Evolutionary conservation across 2,113 vertebrate species (phyloP).

Genomic region (Macrotus californicus): DNA sequence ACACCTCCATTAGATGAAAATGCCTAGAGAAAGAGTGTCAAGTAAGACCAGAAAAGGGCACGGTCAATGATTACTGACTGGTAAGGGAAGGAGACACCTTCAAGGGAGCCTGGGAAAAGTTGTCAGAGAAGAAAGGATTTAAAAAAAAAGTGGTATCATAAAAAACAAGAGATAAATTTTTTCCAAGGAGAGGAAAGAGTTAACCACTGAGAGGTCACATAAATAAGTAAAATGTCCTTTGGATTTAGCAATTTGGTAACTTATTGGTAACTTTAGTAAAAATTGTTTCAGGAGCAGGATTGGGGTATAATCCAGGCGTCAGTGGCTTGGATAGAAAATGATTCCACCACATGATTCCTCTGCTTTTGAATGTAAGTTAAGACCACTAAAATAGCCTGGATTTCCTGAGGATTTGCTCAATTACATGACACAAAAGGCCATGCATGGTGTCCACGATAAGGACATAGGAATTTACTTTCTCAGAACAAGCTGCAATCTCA

Average conservation of each 20-base stretch:
- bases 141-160: not conserved
- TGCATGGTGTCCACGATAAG: not conserved
- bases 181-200: not conserved
- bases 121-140: not conserved
- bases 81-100: not conserved
- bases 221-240: not conserved
- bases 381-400: not conserved
- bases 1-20: not conserved
- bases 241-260: not conserved
- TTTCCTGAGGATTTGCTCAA: not conserved
- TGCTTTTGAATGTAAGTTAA: not conserved
- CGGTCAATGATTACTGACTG: not conserved
- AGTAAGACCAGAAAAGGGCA: not conserved
- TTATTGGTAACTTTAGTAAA: conserved; percentile 10
- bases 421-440: not conserved
- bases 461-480: not conserved
- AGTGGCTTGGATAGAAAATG: not conserved
- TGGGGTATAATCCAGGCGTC: not conserved
- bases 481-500: not conserved
- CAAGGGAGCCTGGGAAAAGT: not conserved
- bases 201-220: not conserved
- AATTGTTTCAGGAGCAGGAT: not conserved
- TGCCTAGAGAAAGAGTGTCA: not conserved
- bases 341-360: not conserved
- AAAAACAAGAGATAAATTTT: not conserved